Base-by-base conservation (phyloP, 1,140 invertebrate genomes). In the Drosophila sturtevanti region DNA sequence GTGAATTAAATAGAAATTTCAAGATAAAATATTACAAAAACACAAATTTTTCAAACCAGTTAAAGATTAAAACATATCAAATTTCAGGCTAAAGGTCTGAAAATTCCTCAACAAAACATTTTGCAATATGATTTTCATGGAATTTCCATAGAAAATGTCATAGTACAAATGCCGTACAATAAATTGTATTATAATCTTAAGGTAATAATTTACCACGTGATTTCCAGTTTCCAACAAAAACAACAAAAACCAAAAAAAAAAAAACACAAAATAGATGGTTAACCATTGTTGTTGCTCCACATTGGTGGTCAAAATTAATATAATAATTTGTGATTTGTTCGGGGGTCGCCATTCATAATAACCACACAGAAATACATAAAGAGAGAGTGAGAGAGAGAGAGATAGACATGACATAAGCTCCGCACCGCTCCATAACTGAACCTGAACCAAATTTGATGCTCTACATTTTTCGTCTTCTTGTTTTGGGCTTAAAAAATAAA, bases 401-500 rank as follows among this genome's bases (percentile, higher is more conserved):
- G 16, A 14, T 16, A 48, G 5, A 48, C 16, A 56, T 56, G 54
- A 56, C 54, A 56, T 56, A 56, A 56, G 54, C 54, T 34, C 24
- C 22, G 24, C n/a, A 24, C 2, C 27, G 27, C 1, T n/a, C 22
- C 22, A 18, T 14, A 16, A 55, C 52, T 55, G 14, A 56, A 56
- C 54, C 54, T 56, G 54, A 56, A 56, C 54, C 27, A 56, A 56
- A 56, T 56, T 56, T 56, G 27, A 56, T 61, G 38, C 59, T 61
- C 38, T 21, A 61, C 34, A 44, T 44, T 61, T 61, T 38, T 61
- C 35, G 22, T 61, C 18, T 37, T 61, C 34, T 61, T 56, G 31
- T 56, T 35, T 56, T 56, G 54, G 54, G 54, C 54, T 27, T 56
- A 14, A 18, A 27, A 16, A 31, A n/a, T 27, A 55, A 55, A 31